A percentile compares a stretch with the other conserved stretches of the same genome.
Evolutionary conservation across 2,113 vertebrate genomes (phyloP).

Genomic region (Haplochromis burtoni): DNA sequence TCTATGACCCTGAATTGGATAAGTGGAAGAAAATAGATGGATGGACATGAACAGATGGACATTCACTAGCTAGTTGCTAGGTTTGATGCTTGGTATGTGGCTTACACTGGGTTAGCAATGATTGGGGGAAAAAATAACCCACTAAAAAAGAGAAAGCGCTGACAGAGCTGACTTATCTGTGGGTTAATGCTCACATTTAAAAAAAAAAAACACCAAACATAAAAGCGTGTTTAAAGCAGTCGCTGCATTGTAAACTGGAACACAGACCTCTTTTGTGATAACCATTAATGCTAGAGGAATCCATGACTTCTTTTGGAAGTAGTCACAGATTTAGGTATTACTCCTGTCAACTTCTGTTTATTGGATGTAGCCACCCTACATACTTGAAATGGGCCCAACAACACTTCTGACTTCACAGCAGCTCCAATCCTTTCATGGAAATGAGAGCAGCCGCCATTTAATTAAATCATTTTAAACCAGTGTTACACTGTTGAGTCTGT

Average conservation of each 20-base stretch:
- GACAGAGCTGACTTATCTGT: neutral
- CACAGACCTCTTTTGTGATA: neutral
- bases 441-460: neutral
- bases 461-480: neutral
- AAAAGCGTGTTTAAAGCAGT: neutral
- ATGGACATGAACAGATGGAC: neutral
- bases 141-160: neutral
- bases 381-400: neutral
- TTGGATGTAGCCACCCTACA: neutral
- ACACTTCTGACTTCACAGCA: neutral
- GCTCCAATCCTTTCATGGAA: slow-evolving; percentile 8
- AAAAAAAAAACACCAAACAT: neutral
- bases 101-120: neutral
- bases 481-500: neutral
- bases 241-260: neutral
- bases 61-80: neutral
- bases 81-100: neutral
- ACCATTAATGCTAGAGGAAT: neutral
- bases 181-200: neutral
- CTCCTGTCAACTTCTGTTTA: neutral
- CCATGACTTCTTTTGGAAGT: neutral
- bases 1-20: neutral
- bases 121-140: neutral
- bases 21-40: neutral
- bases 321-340: neutral